A percentile compares a stretch with the other conserved stretches of the same genome.
These are phyloP conservation scores for Myodes glareolus DNA, from an alignment of 2,113 vertebrate genomes.

Conservation along the genomic window DNA sequence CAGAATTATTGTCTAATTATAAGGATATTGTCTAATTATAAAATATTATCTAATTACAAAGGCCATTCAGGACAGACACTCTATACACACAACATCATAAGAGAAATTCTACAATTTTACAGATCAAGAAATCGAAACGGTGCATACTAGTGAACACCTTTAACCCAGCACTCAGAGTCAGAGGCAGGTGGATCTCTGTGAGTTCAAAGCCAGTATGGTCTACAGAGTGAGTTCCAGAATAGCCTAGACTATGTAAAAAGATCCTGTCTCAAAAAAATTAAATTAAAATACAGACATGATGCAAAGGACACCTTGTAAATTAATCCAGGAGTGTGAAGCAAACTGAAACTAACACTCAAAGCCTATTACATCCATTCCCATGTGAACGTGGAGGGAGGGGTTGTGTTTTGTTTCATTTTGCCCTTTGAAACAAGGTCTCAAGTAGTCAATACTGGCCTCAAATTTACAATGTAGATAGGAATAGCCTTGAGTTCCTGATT, in stretches of 20 bases:
- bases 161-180: background rate
- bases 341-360: background rate
- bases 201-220: background rate
- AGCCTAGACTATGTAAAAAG: background rate
- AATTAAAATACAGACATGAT: background rate
- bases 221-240: background rate
- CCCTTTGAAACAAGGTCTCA: background rate
- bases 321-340: background rate
- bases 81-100: background rate
- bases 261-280: background rate
- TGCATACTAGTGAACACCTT: background rate
- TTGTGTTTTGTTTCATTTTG: background rate
- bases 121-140: background rate
- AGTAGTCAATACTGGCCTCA: background rate
- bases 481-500: background rate
- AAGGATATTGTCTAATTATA: no score
- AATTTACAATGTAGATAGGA: background rate
- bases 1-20: constrained; percentile 11
- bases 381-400: background rate
- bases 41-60: no score
- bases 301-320: background rate
- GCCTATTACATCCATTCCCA: background rate
- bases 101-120: constrained; percentile 12
- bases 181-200: background rate
- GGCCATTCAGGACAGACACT: background rate